These are phyloP conservation scores for Diploscapter pachys DNA, from an alignment of 1,140 invertebrate species.

Conservation along the genomic window DNA sequence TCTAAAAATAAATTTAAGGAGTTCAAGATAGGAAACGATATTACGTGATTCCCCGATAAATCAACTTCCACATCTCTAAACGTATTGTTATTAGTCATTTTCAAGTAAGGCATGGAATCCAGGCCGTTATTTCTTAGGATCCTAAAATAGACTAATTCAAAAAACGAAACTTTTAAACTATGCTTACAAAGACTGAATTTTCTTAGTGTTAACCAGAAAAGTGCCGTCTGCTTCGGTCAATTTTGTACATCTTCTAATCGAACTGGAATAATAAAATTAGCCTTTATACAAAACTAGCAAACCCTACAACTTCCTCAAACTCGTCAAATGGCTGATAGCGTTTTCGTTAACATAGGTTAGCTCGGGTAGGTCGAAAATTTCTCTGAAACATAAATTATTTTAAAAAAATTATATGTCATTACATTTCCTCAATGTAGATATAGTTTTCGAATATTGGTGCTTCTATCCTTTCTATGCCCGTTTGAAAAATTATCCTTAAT, in stretches of 20 bases:
- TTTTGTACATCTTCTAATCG: constrained; percentile 7
- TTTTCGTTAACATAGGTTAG: constrained; percentile 1
- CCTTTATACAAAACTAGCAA: not conserved
- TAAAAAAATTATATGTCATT: not conserved
- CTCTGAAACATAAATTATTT: not conserved
- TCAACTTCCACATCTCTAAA: constrained; percentile 23
- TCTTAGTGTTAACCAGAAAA: constrained; percentile 11
- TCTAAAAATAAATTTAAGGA: constrained; percentile 7
- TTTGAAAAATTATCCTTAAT: constrained; percentile 10
- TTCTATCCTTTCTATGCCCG: constrained; percentile 15
- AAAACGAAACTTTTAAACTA: not conserved
- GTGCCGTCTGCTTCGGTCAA: constrained; percentile 21
- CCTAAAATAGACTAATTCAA: not conserved
- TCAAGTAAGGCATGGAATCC: constrained; percentile 15
- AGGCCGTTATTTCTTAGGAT: constrained; percentile 23
- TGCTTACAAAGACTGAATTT: constrained; percentile 21
- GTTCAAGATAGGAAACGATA: not conserved
- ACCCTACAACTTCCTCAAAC: not conserved
- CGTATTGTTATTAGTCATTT: constrained; percentile 26
- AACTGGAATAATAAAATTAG: not conserved
- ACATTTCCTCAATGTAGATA: constrained; percentile 24
- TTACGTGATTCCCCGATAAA: constrained; percentile 26
- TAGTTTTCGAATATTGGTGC: constrained; percentile 1
- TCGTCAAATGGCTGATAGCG: constrained; percentile 4
- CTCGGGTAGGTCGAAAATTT: constrained; percentile 11